Percentiles rank a stretch among this genome's conserved stretches.
These are phyloP conservation scores for Erythrolamprus reginae DNA, from an alignment of 2,113 vertebrate genomes.

Conservation along the genomic window DNA sequence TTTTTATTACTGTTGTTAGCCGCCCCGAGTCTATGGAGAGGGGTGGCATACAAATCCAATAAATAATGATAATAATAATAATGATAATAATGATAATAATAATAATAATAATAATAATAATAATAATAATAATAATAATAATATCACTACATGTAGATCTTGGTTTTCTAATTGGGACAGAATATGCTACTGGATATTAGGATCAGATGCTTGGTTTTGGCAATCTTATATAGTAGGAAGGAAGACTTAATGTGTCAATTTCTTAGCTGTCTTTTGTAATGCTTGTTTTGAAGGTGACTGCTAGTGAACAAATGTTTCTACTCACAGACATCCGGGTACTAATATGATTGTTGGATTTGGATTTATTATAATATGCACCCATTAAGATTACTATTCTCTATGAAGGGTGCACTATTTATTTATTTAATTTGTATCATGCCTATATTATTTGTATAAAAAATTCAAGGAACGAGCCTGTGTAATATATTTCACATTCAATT, in stretches of 20 bases:
- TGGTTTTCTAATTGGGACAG: constrained; percentile 1
- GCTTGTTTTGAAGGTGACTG: background rate
- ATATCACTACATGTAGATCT: background rate
- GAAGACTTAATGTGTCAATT: background rate
- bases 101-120: too few species aligned
- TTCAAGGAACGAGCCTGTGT: background rate
- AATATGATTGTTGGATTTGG: background rate
- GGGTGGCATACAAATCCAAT: too few species aligned
- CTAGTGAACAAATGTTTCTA: background rate
- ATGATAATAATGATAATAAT: too few species aligned
- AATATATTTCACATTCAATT: background rate
- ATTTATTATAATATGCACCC: background rate
- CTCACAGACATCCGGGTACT: background rate
- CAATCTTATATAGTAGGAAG: background rate
- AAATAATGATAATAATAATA: too few species aligned
- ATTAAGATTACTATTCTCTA: background rate
- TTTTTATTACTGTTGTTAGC: too few species aligned
- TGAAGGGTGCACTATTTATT: background rate
- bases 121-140: too few species aligned
- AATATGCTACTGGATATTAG: constrained; percentile 10
- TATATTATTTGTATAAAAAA: background rate
- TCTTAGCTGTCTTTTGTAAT: background rate
- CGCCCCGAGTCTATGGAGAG: too few species aligned
- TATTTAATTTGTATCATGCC: too few species aligned
- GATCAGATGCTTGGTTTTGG: background rate